Evolutionary conservation across 2,888 invertebrate genomes (phyloP), one percentile per base, ranked within the genome.

Genomic region (Lithophane leautieri): DNA sequence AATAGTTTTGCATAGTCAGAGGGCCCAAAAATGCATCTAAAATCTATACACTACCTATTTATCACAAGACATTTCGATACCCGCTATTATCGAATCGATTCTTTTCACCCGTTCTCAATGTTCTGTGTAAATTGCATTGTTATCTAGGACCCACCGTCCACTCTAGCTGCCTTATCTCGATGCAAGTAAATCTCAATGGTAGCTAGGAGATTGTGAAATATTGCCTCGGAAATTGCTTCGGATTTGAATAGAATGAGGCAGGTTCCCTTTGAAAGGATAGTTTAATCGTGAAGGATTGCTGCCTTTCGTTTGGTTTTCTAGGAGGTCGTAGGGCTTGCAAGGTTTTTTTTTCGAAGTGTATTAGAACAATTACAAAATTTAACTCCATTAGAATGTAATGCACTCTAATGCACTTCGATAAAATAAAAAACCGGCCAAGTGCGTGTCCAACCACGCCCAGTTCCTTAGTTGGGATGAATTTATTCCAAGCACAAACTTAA

Each of bases 81-180:
- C 40, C n/a, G 8, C 54, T 78, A 61, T 73, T 65, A 85, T 28
- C 44, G 22, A 66, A 54, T 60, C 65, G 50, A 86, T 86, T 88
- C 88, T 86, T 86, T 88, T 86, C 76, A 77, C 70, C 75, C 74
- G 69, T 42, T 70, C 68, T 71, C 85, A 83, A 90, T 91, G 92
- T 93, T 76, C 86, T 79, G 90, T 92, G 92, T 93, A 94, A 95
- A 95, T 95, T 94, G 93, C 93, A 93, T 94, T 94, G 93, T 93
- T 95, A 95, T 94, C 94, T 90, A 84, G 83, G 86, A 90, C 73
- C 79, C 78, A 70, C 66, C 82, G 89, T 89, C 88, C 88, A 89
- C 88, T 90, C 86, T 86, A 80, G 89, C 89, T 90, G 92, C 92
- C 90, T 92, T 95, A 94, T 95, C 94, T 90, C 87, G 90, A 91